Evolutionary conservation across 2,797 vertebrate species (phyloP).

Genomic region (Balearica regulorum): DNA sequence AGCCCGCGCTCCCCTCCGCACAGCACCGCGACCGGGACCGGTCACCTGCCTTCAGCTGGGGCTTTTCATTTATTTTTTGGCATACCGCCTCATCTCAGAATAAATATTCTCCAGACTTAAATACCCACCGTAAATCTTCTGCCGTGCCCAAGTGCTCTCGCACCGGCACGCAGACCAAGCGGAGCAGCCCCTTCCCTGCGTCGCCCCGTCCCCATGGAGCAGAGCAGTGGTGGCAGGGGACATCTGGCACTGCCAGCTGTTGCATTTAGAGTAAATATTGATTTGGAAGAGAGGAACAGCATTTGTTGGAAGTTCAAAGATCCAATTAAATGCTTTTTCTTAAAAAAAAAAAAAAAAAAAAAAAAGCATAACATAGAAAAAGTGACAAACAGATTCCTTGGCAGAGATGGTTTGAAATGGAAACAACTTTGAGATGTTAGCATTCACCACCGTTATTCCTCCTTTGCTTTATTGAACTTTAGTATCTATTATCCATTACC

Average conservation of each 20-base stretch:
- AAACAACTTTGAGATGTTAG: neutral
- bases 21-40: fast-evolving
- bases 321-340: neutral
- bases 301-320: neutral
- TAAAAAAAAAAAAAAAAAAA: neutral
- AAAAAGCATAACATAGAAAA: neutral
- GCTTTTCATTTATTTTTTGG: neutral
- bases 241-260: neutral
- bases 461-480: neutral
- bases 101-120: neutral
- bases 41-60: fast-evolving
- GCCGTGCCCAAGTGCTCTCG: neutral
- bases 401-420: neutral
- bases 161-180: neutral
- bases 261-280: neutral
- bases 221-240: neutral
- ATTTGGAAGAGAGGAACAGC: neutral
- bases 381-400: neutral
- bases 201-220: fast-evolving
- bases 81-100: neutral
- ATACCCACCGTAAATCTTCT: neutral
- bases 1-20: fast-evolving
- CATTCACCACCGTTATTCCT: neutral
- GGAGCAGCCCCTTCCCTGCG: fast-evolving
- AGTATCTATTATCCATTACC: neutral